Percentiles rank a stretch among this genome's conserved stretches.
phyloP scores from a whole-genome alignment of 2,888 invertebrate genomes.

The Lingula anatina region DNA sequence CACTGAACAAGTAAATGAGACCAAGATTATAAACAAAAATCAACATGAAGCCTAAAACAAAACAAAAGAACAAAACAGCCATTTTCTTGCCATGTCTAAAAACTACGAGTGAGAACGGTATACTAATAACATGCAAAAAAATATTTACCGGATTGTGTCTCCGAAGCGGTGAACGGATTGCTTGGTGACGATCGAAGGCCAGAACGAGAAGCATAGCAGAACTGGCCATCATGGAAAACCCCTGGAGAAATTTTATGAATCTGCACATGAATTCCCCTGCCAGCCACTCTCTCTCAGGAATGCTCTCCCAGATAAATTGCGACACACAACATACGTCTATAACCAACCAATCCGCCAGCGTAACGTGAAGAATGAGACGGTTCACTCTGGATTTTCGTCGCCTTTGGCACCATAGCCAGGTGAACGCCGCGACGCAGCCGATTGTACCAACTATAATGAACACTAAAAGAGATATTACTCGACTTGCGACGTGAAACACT shows the following conservation, averaged over 20 bases:
- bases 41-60: too few species aligned
- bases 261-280: slow-evolving; percentile 46
- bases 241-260: slow-evolving; percentile 46
- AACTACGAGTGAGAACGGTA: background rate
- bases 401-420: slow-evolving; percentile 40
- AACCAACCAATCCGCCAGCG: slow-evolving; percentile 45
- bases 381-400: slow-evolving; percentile 38
- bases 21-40: too few species aligned
- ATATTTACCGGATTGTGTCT: slow-evolving; percentile 37
- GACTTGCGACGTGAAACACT: too few species aligned
- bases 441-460: slow-evolving; percentile 34
- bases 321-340: slow-evolving; percentile 38
- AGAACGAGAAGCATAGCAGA: slow-evolving; percentile 50
- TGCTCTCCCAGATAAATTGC: slow-evolving; percentile 29
- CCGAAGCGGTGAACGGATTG: slow-evolving; percentile 45
- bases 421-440: slow-evolving; percentile 35
- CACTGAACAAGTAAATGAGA: too few species aligned
- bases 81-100: background rate
- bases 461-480: slow-evolving; percentile 30
- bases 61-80: background rate
- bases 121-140: too few species aligned
- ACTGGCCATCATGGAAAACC: slow-evolving; percentile 44
- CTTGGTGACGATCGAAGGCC: slow-evolving; percentile 49
- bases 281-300: slow-evolving; percentile 39
- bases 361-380: slow-evolving; percentile 46